These are phyloP conservation scores for Crocidura indochinensis DNA, from an alignment of 2,797 vertebrate genomes.

Conservation along the genomic window DNA sequence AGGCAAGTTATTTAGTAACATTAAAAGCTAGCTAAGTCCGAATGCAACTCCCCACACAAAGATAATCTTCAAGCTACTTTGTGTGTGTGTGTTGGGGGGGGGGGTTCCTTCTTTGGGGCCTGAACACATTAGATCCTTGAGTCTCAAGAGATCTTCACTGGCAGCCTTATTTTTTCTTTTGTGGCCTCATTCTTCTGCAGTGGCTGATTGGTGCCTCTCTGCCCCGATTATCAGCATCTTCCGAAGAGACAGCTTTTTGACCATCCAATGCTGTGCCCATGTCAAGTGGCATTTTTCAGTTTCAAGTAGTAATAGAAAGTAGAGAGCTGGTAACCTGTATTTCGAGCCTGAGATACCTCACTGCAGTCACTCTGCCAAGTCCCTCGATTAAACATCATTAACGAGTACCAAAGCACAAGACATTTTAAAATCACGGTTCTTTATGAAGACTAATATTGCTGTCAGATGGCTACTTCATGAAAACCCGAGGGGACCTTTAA, in stretches of 20 bases:
- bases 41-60: too few species aligned
- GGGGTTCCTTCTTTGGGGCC: background rate
- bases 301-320: background rate
- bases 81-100: too few species aligned
- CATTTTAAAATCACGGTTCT: constrained; percentile 65
- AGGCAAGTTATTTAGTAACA: too few species aligned
- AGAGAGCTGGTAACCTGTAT: background rate
- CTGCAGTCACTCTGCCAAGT: background rate
- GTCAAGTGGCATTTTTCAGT: background rate
- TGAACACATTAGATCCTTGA: accelerated
- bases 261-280: background rate
- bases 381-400: constrained; percentile 25
- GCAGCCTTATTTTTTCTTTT: too few species aligned
- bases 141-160: background rate
- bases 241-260: background rate
- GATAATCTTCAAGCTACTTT: too few species aligned
- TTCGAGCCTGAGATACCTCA: background rate
- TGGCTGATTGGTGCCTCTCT: background rate
- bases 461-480: constrained; percentile 75
- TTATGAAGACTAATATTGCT: constrained; percentile 83
- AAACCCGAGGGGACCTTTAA: constrained; percentile 77
- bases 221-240: background rate
- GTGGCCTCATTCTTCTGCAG: background rate
- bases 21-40: too few species aligned
- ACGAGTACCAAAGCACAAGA: background rate